These are phyloP conservation scores for Chymomyza caudatula DNA, from an alignment of 2,888 invertebrate species.

Conservation along the genomic window DNA sequence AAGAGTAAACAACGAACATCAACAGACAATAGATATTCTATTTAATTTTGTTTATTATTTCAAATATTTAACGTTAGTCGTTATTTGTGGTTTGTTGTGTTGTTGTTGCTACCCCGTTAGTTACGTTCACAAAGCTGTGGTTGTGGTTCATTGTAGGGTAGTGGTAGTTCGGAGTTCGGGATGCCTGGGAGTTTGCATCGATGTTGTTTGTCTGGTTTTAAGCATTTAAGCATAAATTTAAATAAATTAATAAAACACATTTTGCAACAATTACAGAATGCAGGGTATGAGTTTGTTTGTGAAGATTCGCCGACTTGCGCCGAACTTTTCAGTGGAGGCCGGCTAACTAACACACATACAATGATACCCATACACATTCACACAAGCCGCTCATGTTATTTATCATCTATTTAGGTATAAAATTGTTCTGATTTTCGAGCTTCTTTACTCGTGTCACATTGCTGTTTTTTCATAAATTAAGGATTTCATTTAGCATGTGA, in stretches of 20 bases:
- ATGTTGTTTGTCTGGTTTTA: conserved; percentile 22
- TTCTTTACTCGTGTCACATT: too few species aligned
- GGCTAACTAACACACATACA: conserved; percentile 53
- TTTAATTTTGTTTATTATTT: conserved; percentile 59
- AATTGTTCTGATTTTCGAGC: background rate
- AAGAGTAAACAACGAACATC: background rate
- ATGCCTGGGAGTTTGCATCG: conserved; percentile 18
- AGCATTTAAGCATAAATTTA: conserved; percentile 60
- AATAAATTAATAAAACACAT: conserved; percentile 70
- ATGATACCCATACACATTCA: background rate
- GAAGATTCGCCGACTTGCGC: conserved; percentile 17
- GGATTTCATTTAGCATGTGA: too few species aligned
- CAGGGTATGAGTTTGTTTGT: conserved; percentile 15
- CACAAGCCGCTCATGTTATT: background rate
- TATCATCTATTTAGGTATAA: background rate
- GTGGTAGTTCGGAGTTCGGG: background rate
- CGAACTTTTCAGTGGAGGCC: conserved; percentile 50
- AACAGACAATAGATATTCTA: conserved; percentile 19
- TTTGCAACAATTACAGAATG: conserved; percentile 55
- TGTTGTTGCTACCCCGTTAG: conserved; percentile 20
- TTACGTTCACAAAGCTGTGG: conserved; percentile 26
- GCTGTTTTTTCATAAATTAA: too few species aligned
- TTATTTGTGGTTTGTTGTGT: conserved; percentile 5
- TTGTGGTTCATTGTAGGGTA: background rate
- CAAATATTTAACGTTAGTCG: conserved; percentile 45